A percentile compares a stretch with the other conserved stretches of the same genome.
Conservation (phyloP, 2,888 invertebrate species). For the Cheilosia scutellata region DNA sequence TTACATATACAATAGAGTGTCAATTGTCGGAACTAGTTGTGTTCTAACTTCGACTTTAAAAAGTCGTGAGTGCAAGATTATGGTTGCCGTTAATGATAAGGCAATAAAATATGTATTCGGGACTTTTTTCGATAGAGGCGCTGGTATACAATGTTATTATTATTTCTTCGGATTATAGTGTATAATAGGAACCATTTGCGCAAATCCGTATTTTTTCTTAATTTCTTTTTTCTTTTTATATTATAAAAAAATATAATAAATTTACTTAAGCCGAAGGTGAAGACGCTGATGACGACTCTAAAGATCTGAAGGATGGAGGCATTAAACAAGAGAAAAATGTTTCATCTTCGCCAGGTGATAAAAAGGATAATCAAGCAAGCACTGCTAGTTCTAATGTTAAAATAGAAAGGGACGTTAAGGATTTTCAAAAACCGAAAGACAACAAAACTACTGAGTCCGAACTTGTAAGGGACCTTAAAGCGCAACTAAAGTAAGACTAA, state of each 20-base stretch:
- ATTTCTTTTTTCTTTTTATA: background rate
- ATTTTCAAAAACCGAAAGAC: slow-evolving; percentile 87
- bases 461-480: slow-evolving; percentile 89
- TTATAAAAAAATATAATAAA: background rate
- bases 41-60: no score
- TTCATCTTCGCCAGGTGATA: slow-evolving; percentile 84
- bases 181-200: no score
- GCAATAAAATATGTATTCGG: no score
- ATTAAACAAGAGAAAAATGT: slow-evolving; percentile 85
- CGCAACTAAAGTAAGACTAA: slow-evolving; percentile 93
- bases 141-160: no score
- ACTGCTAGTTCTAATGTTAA: slow-evolving; percentile 85
- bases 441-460: slow-evolving; percentile 88
- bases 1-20: no score
- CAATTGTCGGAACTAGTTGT: no score
- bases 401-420: slow-evolving; percentile 87
- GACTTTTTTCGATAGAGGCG: no score
- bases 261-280: slow-evolving; percentile 81
- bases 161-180: no score
- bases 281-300: slow-evolving; percentile 80
- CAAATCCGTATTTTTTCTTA: no score
- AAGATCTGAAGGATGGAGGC: slow-evolving; percentile 82
- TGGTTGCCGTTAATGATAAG: no score
- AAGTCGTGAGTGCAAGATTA: no score
- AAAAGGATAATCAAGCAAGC: slow-evolving; percentile 85